A percentile compares a stretch with the other conserved stretches of the same genome.
Conservation (phyloP, 2,113 vertebrate species). For the Chloropsis hardwickii region DNA sequence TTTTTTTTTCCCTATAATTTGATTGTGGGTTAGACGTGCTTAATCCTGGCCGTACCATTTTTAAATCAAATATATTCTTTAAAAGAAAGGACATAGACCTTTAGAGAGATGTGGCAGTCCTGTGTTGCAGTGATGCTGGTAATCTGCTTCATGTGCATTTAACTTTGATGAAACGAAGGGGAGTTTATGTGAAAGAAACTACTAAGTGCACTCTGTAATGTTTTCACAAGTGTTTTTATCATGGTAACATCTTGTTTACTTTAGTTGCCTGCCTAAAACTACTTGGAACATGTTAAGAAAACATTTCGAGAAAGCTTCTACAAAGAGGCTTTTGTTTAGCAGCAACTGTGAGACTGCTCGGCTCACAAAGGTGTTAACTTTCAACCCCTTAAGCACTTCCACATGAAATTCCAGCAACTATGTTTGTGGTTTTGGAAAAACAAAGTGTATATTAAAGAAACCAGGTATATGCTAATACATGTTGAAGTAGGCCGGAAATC, state of each 20-base stretch:
- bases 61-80: neutral
- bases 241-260: slow-evolving; percentile 99
- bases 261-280: slow-evolving; percentile 99
- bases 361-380: slow-evolving; percentile 99
- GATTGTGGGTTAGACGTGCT: neutral
- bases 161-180: slow-evolving; percentile 68
- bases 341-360: slow-evolving; percentile 81
- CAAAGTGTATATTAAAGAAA: slow-evolving; percentile 83
- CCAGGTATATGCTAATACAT: slow-evolving; percentile 82
- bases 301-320: slow-evolving; percentile 92
- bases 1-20: rapidly evolving
- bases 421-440: slow-evolving; percentile 85
- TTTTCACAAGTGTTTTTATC: slow-evolving; percentile 99
- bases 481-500: slow-evolving; percentile 76
- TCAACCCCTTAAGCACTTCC: slow-evolving; percentile 97
- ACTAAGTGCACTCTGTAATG: slow-evolving; percentile 88
- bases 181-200: slow-evolving; percentile 78
- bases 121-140: neutral
- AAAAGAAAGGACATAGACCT: neutral
- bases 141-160: slow-evolving; percentile 62
- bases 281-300: slow-evolving; percentile 99
- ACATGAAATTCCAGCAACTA: slow-evolving; percentile 90
- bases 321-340: slow-evolving; percentile 97
- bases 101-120: neutral
- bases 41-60: neutral